phyloP scores from a whole-genome alignment of 1,140 invertebrate species.

The Drosophila orosa region DNA sequence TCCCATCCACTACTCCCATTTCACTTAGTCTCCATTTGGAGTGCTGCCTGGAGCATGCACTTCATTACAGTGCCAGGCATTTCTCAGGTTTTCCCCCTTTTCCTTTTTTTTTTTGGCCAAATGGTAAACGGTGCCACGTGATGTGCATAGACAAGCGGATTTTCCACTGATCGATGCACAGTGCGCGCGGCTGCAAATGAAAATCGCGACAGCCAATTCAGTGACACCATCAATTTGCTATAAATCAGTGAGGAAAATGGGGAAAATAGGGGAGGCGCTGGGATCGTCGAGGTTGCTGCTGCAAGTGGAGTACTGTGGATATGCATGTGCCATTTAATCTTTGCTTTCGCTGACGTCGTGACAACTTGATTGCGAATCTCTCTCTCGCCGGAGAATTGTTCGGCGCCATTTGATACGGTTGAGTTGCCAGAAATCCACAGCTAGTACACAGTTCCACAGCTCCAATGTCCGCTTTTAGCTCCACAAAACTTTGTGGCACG shows the following conservation, averaged over 20 bases:
- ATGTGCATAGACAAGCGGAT: constrained; percentile 69
- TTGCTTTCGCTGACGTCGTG: constrained; percentile 58
- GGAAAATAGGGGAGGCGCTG: not conserved
- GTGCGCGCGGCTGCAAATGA: constrained; percentile 23
- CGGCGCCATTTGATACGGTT: constrained; percentile 18
- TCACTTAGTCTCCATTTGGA: constrained; percentile 20
- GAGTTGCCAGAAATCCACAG: not conserved
- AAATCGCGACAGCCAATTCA: constrained; percentile 45
- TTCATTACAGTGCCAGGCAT: constrained; percentile 31
- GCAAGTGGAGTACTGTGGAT: constrained; percentile 12
- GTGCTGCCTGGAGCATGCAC: constrained; percentile 23
- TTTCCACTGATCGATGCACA: constrained; percentile 53
- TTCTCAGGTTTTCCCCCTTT: constrained; percentile 10
- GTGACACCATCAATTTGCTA: constrained; percentile 76
- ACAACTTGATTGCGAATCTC: constrained; percentile 75
- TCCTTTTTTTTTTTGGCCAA: constrained; percentile 12
- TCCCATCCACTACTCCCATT: constrained; percentile 21
- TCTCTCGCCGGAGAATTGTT: constrained; percentile 23
- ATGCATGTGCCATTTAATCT: constrained; percentile 73
- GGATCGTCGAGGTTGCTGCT: no score
- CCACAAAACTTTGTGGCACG: constrained; percentile 38
- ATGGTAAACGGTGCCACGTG: constrained; percentile 74
- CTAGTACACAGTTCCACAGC: not conserved
- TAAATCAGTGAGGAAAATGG: constrained; percentile 57
- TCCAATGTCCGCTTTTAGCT: not conserved